Base-by-base conservation (phyloP, 1,140 invertebrate species). In the Araneus ventricosus region DNA sequence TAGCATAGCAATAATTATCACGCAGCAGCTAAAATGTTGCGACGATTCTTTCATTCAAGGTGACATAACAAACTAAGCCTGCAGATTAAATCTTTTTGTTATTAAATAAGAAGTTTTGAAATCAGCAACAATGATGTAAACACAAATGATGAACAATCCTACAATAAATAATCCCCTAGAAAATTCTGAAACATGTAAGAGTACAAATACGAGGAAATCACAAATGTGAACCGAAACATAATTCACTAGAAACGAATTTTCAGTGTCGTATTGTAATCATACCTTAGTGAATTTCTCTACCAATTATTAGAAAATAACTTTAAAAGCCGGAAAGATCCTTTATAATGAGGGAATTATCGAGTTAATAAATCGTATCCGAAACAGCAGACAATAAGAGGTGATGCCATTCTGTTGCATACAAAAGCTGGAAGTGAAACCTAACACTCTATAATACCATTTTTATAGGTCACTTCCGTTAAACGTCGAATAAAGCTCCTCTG, bases 311-410 rank as follows among this genome's bases (percentile, higher is more conserved):
- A 20, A 20, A 57, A 87, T 34, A 87, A 37, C 17, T 17, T 10
- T 14, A 87, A 87, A 34, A 4, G 7, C 22, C 22, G n/a, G n/a
- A 87, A 87, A 34, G 34, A 37, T 20, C 5, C 30, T 34, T 75
- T 75, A 30, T 75, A 37, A 37, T 75, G 34, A 75, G 14, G 34
- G 80, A 87, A 87, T 61, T 87, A 63, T 52, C 5, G 27, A 63
- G 85, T 41, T 39, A 61, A 41, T 39, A 61, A 41, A 45, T n/a
- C 24, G 8, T 14, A 27, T 30, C 10, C 2, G 17, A 45, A 14
- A 22, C 7, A 20, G 39, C 80, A 41, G 41, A 82, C n/a, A 27
- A 41, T 45, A 41, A 82, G 24, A 45, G 41, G n/a, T 45, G 75
- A 80, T 82, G 39, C 39, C 22, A 82, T 82, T 82, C 22, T 41